These are phyloP conservation scores for Drosophila meridionalis DNA, from an alignment of 2,888 invertebrate species.

Conservation along the genomic window DNA sequence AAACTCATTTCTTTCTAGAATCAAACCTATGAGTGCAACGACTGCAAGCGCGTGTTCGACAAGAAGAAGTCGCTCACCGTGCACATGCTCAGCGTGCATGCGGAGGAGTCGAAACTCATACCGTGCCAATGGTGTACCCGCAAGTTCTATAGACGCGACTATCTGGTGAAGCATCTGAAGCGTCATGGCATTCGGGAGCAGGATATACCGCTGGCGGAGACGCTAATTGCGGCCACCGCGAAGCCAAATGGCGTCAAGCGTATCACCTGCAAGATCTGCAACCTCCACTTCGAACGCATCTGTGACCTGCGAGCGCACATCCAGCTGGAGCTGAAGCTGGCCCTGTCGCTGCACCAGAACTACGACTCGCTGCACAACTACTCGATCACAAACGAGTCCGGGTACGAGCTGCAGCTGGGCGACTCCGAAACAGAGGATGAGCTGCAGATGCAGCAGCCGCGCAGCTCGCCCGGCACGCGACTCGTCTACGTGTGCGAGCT, in stretches of 20 bases:
- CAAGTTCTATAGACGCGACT: conserved; percentile 79
- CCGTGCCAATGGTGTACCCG: conserved; percentile 83
- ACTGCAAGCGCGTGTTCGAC: conserved; percentile 72
- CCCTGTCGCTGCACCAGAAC: conserved; percentile 60
- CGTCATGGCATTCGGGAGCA: conserved; percentile 73
- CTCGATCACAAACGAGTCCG: conserved; percentile 82
- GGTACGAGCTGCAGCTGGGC: conserved; percentile 82
- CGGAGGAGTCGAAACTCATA: conserved; percentile 72
- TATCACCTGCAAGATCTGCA: conserved; percentile 80
- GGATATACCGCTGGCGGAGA: conserved; percentile 73
- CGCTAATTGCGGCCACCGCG: conserved; percentile 70
- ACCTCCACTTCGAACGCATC: conserved; percentile 69
- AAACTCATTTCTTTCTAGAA: conserved; percentile 38
- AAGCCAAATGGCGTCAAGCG: conserved; percentile 79
- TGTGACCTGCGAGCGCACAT: conserved; percentile 73
- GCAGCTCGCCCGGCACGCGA: conserved; percentile 17
- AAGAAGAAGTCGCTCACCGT: conserved; percentile 81
- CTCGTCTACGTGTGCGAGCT: conserved; percentile 75
- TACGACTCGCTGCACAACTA: conserved; percentile 73
- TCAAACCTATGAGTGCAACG: conserved; percentile 64
- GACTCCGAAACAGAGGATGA: conserved; percentile 85
- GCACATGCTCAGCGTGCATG: conserved; percentile 76
- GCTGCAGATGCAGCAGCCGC: conserved; percentile 28
- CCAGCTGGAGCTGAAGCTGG: conserved; percentile 63
- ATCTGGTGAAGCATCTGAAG: conserved; percentile 78